Evolutionary conservation across 2,113 vertebrate species (phyloP).

Genomic region (Ceyx melanurus): DNA sequence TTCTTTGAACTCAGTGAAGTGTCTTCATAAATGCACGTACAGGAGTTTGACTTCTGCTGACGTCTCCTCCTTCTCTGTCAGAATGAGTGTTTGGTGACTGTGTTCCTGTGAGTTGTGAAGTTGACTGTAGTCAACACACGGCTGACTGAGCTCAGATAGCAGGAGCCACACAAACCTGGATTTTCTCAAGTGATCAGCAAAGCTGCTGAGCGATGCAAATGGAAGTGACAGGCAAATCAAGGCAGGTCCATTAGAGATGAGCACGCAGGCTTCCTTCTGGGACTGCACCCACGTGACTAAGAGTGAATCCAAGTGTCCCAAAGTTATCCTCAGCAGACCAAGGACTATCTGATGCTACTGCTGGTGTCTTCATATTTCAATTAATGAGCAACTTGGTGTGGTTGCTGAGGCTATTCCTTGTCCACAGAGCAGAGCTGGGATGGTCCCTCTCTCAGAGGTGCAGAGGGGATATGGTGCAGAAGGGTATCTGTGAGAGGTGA

Average conservation of each 20-base stretch:
- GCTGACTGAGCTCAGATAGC: background rate
- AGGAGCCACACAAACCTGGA: background rate
- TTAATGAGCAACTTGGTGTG: background rate
- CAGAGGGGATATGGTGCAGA: fast-evolving
- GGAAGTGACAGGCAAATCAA: background rate
- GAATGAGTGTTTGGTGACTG: fast-evolving
- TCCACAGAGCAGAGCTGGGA: background rate
- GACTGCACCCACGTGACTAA: fast-evolving
- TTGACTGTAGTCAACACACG: background rate
- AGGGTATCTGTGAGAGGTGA: background rate
- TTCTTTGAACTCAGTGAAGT: background rate
- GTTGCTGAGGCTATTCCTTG: background rate
- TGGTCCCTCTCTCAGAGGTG: background rate
- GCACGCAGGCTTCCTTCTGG: background rate
- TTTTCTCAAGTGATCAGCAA: slow-evolving; percentile 3
- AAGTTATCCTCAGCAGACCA: background rate
- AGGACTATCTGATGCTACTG: background rate
- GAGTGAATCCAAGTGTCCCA: background rate
- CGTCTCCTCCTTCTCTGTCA: background rate
- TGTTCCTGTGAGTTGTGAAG: background rate
- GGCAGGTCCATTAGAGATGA: background rate
- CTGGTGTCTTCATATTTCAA: background rate
- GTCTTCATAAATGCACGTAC: background rate
- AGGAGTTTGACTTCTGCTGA: background rate
- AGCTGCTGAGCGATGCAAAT: background rate